phyloP scores from a whole-genome alignment of 2,888 invertebrate species.

The Ophion obscuratus region DNA sequence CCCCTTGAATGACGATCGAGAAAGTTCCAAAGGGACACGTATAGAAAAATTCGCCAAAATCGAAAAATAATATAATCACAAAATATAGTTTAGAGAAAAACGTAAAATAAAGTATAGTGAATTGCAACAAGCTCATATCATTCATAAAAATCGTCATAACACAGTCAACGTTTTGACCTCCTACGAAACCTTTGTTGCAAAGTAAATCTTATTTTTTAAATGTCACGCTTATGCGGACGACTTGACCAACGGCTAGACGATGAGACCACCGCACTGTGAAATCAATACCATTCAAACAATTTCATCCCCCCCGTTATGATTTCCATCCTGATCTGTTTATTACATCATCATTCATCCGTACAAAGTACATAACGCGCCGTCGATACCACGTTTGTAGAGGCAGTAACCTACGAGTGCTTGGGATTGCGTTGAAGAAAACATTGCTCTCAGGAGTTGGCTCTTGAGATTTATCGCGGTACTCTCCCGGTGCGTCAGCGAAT shows the following conservation, averaged over 20 bases:
- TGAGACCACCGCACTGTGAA: slow-evolving; percentile 4
- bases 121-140: too few relatives aligned
- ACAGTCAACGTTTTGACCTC: too few relatives aligned
- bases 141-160: too few relatives aligned
- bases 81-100: too few relatives aligned
- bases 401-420: slow-evolving; percentile 14
- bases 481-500: slow-evolving; percentile 59
- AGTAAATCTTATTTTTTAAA: too few relatives aligned
- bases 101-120: too few relatives aligned
- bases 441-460: slow-evolving; percentile 39
- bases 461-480: slow-evolving; percentile 58
- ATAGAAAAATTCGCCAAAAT: too few relatives aligned
- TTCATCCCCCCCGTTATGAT: slow-evolving; percentile 21
- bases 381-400: slow-evolving; percentile 42
- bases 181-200: too few relatives aligned
- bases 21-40: too few relatives aligned
- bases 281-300: slow-evolving; percentile 38
- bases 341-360: slow-evolving; percentile 55
- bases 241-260: neutral
- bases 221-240: too few relatives aligned
- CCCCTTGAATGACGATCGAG: too few relatives aligned
- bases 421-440: slow-evolving; percentile 49
- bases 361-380: slow-evolving; percentile 29
- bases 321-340: slow-evolving; percentile 46
- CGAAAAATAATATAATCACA: too few relatives aligned